Evolutionary conservation across 1,140 invertebrate species (phyloP), one percentile per base, ranked within the genome.

Genomic region (Drosophila kepulauana): DNA sequence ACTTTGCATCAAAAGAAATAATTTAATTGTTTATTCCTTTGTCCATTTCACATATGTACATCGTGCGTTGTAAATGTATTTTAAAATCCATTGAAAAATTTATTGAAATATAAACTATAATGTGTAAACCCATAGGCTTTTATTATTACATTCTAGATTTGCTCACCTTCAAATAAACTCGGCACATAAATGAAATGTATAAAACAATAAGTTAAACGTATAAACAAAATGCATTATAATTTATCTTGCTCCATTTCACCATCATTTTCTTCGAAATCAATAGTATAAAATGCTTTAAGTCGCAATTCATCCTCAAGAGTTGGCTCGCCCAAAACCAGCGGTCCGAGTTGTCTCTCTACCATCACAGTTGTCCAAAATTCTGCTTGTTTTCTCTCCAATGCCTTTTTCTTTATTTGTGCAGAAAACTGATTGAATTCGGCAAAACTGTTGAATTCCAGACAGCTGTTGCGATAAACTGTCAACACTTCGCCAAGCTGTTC

Each of bases 391-490:
- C 56, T 75, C 6, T 68, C 59, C 1, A 57, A 4, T 1, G 78
- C 48, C 13, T 74, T 73, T 0, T 25, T 28, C 16, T 82, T 92
- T 1, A 92, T 16, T 25, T 81, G 75, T 0, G 45, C 41, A 0
- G 89, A 71, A 65, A 92, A 92, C 15, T 81, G 70, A 45, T 92
- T 87, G 58, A 87, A 92, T 6, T 91, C 91, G 16, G 58, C 48
- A 28, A 86, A 87, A 6, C 75, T 66, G 57, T 80, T 81, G 20
- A 89, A 92, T 1, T 88, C 80, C 1, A 81, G 16, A 33, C 78
- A 77, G 35, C 75, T 74, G 8, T 76, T 74, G 2, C 91, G 79
- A 65, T 88, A 90, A 1, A 82, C n/a, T 4, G 30, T 5, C 1
- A 92, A 68, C 6, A 92, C 51, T 20, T 84, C 77, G 3, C 20